Base-by-base conservation (phyloP, 2,113 vertebrate species). In the Tetrax tetrax region DNA sequence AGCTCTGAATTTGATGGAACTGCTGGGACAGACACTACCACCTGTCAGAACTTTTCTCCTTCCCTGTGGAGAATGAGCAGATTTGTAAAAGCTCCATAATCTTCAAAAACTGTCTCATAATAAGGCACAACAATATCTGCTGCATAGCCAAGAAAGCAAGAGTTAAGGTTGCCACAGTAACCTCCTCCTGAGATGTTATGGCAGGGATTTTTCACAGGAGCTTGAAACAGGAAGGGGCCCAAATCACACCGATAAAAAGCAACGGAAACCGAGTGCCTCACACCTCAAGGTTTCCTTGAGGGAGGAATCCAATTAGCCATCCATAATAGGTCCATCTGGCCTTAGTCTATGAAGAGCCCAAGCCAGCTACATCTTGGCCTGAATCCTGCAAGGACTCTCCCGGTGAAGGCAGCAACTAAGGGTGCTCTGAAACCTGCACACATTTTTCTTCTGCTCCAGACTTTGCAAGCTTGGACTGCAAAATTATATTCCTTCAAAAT, bases 161-260 rank as follows among this genome's bases (percentile, higher is more conserved):
- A 90, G 43, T 56, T 80, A 43, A 86, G 50, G 59, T 43, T 95
- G 79, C 28, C 75, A 95, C 71, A 91, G 89, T 72, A 95, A 83
- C 91, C 66, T 60, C 41, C 71, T 82, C 8, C 57, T 18, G 24
- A 86, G 48, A 74, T 63, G 66, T 74, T 85, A 63, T 6, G 14
- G 63, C 45, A 86, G 41, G 56, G 29, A 61, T 81, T 93, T 90
- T 90, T 93, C 75, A 90, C 37, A 28, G 50, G 66, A 80, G 25
- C 57, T 83, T 91, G 45, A 69, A 79, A 76, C 24, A 87, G 38
- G 50, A 91, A 87, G 17, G 53, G 14, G 10, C 59, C 8, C 66
- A 83, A 79, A 72, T 54, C 92, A 85, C 29, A 37, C 14, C 27
- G 77, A 82, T 23, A 43, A 83, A 95, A 90, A 74, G 20, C 82